A percentile compares a stretch with the other conserved stretches of the same genome.
Evolutionary conservation across 2,113 vertebrate species (phyloP).

Genomic region (Upupa epops): DNA sequence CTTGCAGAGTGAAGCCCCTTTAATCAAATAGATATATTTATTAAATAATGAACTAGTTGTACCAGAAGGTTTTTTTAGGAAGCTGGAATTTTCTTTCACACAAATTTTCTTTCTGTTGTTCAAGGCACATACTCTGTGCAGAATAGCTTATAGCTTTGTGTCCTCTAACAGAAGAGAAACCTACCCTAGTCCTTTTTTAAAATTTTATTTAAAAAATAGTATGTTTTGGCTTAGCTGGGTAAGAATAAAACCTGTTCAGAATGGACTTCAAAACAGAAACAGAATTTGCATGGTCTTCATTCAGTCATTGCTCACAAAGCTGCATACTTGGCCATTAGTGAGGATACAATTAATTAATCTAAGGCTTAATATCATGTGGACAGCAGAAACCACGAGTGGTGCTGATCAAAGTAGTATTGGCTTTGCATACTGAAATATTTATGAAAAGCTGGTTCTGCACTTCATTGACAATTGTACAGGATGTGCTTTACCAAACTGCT

Average conservation of each 20-base stretch:
- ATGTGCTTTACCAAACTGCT: neutral
- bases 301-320: neutral
- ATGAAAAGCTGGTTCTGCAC: neutral
- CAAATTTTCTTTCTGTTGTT: neutral
- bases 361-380: neutral
- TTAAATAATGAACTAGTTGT: neutral
- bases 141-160: neutral
- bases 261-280: neutral
- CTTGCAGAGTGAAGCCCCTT: neutral
- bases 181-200: neutral
- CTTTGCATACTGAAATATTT: constrained; percentile 23
- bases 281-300: neutral
- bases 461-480: neutral
- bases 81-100: neutral
- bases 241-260: neutral
- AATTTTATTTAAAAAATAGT: neutral
- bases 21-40: neutral
- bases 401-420: neutral
- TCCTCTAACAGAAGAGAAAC: neutral
- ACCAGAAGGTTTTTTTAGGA: neutral
- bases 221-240: neutral
- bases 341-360: neutral
- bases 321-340: neutral
- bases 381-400: neutral
- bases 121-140: too few species aligned